Conservation (phyloP, 2,888 invertebrate genomes). For the Crocallis elinguaria region DNA sequence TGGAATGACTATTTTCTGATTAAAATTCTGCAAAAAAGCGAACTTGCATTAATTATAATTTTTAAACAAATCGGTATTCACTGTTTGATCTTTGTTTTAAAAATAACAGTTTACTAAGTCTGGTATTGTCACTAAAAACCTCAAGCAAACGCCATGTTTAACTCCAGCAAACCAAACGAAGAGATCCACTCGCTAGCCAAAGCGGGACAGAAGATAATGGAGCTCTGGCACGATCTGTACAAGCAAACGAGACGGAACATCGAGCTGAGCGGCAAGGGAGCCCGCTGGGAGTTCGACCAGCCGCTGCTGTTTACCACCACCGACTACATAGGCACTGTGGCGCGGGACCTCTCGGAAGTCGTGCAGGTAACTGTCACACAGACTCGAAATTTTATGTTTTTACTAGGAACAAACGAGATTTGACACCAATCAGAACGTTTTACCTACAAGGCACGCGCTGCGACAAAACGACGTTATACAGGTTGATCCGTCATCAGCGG, state of each 20-base stretch:
- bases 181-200: slow-evolving; percentile 81
- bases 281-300: slow-evolving; percentile 96
- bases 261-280: slow-evolving; percentile 93
- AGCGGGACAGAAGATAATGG: slow-evolving; percentile 88
- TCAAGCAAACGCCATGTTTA: not conserved
- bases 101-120: too few relatives aligned
- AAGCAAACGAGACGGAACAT: slow-evolving; percentile 92
- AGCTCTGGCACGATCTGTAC: slow-evolving; percentile 90
- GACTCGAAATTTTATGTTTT: not conserved
- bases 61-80: too few relatives aligned
- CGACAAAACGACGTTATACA: too few relatives aligned
- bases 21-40: too few relatives aligned
- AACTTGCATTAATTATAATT: too few relatives aligned
- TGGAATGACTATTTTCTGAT: too few relatives aligned
- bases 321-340: slow-evolving; percentile 93
- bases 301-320: slow-evolving; percentile 91
- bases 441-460: too few relatives aligned
- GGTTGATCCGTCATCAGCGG: too few relatives aligned
- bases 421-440: too few relatives aligned
- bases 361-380: slow-evolving; percentile 84
- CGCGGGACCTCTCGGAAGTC: slow-evolving; percentile 91
- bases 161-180: slow-evolving; percentile 77
- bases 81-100: too few relatives aligned
- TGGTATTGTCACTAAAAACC: too few relatives aligned
- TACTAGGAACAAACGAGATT: too few relatives aligned